phyloP scores from a whole-genome alignment of 2,888 invertebrate species.

The Melipona bicolor region DNA sequence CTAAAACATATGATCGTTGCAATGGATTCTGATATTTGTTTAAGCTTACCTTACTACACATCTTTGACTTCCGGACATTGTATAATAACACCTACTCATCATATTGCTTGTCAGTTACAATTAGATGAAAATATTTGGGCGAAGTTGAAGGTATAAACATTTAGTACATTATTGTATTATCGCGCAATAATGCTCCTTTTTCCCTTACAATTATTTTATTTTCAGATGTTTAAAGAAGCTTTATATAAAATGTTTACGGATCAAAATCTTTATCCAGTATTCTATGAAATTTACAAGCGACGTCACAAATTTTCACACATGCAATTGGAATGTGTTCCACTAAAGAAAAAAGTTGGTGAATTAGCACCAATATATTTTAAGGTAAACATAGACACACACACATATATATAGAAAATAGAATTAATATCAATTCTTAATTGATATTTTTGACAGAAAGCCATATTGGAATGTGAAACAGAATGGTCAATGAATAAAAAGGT shows the following conservation, averaged over 20 bases:
- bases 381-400: constrained; percentile 80
- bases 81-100: constrained; percentile 93
- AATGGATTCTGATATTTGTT: constrained; percentile 92
- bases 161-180: constrained; percentile 5
- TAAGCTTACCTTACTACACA: constrained; percentile 92
- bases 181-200: background rate
- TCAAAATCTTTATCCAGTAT: constrained; percentile 92
- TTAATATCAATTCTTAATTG: constrained; percentile 8
- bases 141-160: constrained; percentile 89
- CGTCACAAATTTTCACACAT: constrained; percentile 93
- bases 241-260: constrained; percentile 91
- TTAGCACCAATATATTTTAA: constrained; percentile 98
- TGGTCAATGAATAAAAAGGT: constrained; percentile 98
- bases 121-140: constrained; percentile 98
- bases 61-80: constrained; percentile 95
- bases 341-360: constrained; percentile 93
- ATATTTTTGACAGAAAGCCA: constrained; percentile 89
- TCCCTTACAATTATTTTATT: constrained; percentile 61
- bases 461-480: constrained; percentile 96
- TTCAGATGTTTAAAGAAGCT: constrained; percentile 90
- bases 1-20: constrained; percentile 94
- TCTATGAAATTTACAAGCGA: constrained; percentile 94
- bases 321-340: constrained; percentile 94
- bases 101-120: constrained; percentile 91
- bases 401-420: background rate